phyloP scores from a whole-genome alignment of 2,888 invertebrate species.

The Oxycera nigricornis region DNA sequence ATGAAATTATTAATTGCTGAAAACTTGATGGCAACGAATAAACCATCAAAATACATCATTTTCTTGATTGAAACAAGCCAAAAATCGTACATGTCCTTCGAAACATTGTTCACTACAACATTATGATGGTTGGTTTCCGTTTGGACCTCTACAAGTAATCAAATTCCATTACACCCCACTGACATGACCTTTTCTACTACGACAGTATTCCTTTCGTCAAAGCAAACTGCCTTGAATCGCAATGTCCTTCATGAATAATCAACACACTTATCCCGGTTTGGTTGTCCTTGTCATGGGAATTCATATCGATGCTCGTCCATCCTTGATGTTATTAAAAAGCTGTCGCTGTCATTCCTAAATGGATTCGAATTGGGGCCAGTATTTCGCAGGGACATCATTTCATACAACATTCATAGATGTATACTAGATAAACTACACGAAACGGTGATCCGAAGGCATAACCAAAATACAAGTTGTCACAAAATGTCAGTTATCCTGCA shows the following conservation, averaged over 20 bases:
- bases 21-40: no score
- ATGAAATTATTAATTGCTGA: no score
- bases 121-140: no score
- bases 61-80: no score
- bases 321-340: conserved; percentile 20
- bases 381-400: neutral
- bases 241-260: neutral
- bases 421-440: neutral
- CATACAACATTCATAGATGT: conserved; percentile 2
- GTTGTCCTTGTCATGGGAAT: neutral
- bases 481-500: conserved; percentile 5
- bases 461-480: conserved; percentile 29
- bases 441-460: conserved; percentile 4
- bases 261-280: neutral
- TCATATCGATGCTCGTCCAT: conserved; percentile 16
- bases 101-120: no score
- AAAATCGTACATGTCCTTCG: no score
- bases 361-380: conserved; percentile 18
- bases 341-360: conserved; percentile 20
- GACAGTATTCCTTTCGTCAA: neutral
- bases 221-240: neutral
- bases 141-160: neutral
- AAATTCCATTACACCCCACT: neutral
- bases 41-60: no score
- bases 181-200: neutral